Evolutionary conservation across 2,888 invertebrate species (phyloP).

Genomic region (Caenorhabditis doughertyi): DNA sequence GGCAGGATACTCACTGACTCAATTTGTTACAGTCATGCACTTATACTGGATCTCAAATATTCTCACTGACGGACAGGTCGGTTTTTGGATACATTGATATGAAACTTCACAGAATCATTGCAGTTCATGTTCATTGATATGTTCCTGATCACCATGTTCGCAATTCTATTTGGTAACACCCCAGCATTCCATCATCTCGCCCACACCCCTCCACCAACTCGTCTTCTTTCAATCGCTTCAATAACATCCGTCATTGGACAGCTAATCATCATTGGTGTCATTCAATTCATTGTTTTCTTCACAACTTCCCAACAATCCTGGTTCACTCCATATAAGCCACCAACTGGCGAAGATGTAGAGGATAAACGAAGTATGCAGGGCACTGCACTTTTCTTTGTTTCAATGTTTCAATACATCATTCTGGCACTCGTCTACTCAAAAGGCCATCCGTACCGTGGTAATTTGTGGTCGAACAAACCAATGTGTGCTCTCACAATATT

Average conservation of each 20-base stretch:
- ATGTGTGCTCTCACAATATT: slow-evolving; percentile 66
- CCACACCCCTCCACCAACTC: slow-evolving; percentile 78
- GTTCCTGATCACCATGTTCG: slow-evolving; percentile 84
- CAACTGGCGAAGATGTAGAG: slow-evolving; percentile 85
- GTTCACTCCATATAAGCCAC: slow-evolving; percentile 82
- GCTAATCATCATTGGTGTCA: slow-evolving; percentile 87
- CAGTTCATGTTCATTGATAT: slow-evolving; percentile 85
- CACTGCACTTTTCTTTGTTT: slow-evolving; percentile 89
- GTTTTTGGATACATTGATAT: not conserved
- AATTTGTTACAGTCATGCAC: slow-evolving; percentile 87
- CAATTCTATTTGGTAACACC: slow-evolving; percentile 83
- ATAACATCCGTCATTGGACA: slow-evolving; percentile 88
- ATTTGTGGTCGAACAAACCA: slow-evolving; percentile 60
- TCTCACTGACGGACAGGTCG: slow-evolving; percentile 80
- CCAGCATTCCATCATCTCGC: slow-evolving; percentile 77
- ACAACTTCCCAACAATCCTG: slow-evolving; percentile 78
- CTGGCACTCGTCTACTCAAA: slow-evolving; percentile 90
- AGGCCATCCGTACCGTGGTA: slow-evolving; percentile 72
- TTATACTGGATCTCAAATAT: slow-evolving; percentile 84
- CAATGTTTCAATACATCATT: slow-evolving; percentile 88
- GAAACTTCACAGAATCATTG: too few relatives aligned
- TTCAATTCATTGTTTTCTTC: slow-evolving; percentile 80
- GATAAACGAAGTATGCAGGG: slow-evolving; percentile 89
- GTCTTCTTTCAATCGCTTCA: slow-evolving; percentile 87
- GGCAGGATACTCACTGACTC: slow-evolving; percentile 92